Evolutionary conservation across 1,140 invertebrate species (phyloP).

Genomic region (Pentalonia nigronervosa): DNA sequence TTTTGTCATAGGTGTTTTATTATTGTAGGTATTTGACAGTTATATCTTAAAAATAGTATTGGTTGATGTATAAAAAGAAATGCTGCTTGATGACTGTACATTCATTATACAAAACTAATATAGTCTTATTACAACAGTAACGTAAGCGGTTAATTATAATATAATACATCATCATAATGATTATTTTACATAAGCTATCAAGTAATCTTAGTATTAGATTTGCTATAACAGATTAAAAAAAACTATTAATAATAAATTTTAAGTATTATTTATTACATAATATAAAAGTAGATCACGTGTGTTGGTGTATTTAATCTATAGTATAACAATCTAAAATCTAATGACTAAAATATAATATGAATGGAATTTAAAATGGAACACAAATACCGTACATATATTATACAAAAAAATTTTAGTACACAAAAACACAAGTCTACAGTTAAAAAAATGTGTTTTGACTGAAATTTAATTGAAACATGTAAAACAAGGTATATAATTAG

Average conservation of each 20-base stretch:
- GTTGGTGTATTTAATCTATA: slow-evolving; percentile 18
- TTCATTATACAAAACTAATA: not conserved
- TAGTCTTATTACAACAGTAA: not conserved
- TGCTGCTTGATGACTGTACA: not conserved
- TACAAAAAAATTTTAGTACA: slow-evolving; percentile 14
- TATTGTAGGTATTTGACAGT: not conserved
- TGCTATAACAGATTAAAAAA: not conserved
- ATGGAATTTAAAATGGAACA: slow-evolving; percentile 52
- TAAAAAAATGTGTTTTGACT: not conserved
- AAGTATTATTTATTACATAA: not conserved
- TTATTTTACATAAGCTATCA: not conserved
- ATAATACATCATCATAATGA: not conserved
- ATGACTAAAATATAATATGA: slow-evolving; percentile 31
- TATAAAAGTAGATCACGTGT: not conserved
- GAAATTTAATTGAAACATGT: not conserved
- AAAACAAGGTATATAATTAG: not conserved
- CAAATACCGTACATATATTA: slow-evolving; percentile 48
- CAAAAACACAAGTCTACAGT: not conserved
- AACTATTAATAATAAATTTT: not conserved
- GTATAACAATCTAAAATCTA: slow-evolving; percentile 43
- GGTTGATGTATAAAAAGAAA: not conserved
- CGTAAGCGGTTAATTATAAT: not conserved
- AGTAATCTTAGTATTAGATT: not conserved
- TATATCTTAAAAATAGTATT: not conserved
- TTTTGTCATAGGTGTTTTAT: not conserved